These are phyloP conservation scores for Hyperoplus lanceolatus DNA, from an alignment of 2,797 vertebrate species.

Conservation along the genomic window DNA sequence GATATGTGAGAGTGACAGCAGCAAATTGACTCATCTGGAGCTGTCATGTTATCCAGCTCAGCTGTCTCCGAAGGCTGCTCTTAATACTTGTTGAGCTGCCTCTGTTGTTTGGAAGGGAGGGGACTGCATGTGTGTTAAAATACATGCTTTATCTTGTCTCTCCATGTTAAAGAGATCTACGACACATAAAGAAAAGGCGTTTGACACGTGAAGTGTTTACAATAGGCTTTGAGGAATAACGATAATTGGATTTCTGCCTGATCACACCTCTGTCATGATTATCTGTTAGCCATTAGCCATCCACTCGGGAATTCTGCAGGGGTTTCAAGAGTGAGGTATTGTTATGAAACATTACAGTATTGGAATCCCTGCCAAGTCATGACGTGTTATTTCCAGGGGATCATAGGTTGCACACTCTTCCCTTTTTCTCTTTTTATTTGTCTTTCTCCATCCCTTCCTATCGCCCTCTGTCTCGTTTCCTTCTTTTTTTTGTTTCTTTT, in stretches of 20 bases:
- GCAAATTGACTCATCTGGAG: slow-evolving; percentile 54
- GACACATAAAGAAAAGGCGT: background rate
- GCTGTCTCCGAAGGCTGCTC: slow-evolving; percentile 49
- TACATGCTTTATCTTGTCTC: background rate
- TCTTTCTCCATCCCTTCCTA: slow-evolving; percentile 55
- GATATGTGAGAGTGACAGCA: slow-evolving; percentile 46
- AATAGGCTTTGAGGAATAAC: slow-evolving; percentile 11
- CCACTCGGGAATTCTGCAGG: slow-evolving; percentile 28
- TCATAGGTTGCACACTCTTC: slow-evolving; percentile 25
- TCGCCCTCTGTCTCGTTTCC: slow-evolving; percentile 39
- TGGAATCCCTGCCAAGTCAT: slow-evolving; percentile 51
- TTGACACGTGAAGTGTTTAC: slow-evolving; percentile 1
- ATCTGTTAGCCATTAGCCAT: slow-evolving; percentile 43
- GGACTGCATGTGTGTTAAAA: background rate
- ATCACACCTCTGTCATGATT: slow-evolving; percentile 19
- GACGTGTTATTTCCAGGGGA: slow-evolving; percentile 46
- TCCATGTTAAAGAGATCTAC: background rate
- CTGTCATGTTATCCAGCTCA: slow-evolving; percentile 45
- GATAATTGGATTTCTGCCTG: slow-evolving; percentile 14
- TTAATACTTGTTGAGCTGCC: slow-evolving; percentile 12
- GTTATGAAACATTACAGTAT: slow-evolving; percentile 35
- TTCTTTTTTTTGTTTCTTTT: slow-evolving; percentile 36
- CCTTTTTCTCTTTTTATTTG: slow-evolving; percentile 39
- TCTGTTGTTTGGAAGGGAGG: background rate
- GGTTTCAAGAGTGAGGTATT: slow-evolving; percentile 36